These are phyloP conservation scores for Eunapius fragilis DNA, from an alignment of 37 sponge, comb jelly and placozoan genomes.

Conservation along the genomic window DNA sequence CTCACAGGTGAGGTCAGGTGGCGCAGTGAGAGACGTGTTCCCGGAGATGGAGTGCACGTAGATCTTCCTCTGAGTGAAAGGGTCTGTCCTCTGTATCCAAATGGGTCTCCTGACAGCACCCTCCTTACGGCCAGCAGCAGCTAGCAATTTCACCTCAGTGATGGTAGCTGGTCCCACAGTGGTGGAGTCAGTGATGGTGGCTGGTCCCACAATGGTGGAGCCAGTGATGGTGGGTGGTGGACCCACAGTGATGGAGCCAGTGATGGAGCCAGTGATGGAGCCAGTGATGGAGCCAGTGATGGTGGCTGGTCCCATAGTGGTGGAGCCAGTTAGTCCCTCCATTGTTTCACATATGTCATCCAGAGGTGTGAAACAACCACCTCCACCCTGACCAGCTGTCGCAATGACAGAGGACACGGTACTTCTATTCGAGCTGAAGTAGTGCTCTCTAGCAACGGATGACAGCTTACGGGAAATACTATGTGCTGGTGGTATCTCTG, in stretches of 20 bases:
- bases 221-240: too few species aligned
- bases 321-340: too few species aligned
- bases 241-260: too few species aligned
- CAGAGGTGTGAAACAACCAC: not conserved
- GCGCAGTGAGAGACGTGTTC: not conserved
- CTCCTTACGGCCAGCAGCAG: not conserved
- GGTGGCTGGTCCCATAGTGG: too few species aligned
- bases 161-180: too few species aligned
- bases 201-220: too few species aligned
- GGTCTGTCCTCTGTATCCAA: conserved; percentile 17
- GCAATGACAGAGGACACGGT: not conserved
- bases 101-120: not conserved
- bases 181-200: too few species aligned
- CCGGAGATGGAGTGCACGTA: conserved; percentile 23
- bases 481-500: not conserved
- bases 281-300: too few species aligned
- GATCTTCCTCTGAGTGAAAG: not conserved
- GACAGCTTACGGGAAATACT: not conserved
- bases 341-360: too few species aligned
- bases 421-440: not conserved
- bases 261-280: too few species aligned
- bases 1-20: not conserved
- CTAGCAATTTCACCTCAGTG: not conserved
- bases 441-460: not conserved
- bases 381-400: not conserved